A percentile compares a stretch with the other conserved stretches of the same genome.
These are phyloP conservation scores for Peromyscus aztecus DNA, from an alignment of 2,797 vertebrate species.

Conservation along the genomic window DNA sequence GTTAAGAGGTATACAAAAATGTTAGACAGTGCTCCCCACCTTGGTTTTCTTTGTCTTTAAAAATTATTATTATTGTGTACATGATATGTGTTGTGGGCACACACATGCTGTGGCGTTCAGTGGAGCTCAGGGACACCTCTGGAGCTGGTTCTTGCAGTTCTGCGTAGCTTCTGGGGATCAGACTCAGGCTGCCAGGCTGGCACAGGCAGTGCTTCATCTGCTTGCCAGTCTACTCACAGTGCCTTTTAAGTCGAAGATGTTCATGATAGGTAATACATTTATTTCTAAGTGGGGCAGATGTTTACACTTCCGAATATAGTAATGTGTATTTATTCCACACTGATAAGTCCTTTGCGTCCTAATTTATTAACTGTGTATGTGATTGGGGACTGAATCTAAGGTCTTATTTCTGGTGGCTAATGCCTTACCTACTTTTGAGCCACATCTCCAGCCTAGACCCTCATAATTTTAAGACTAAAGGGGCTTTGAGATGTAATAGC, in stretches of 20 bases:
- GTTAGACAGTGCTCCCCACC: not conserved
- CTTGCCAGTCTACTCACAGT: not conserved
- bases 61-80: not conserved
- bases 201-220: not conserved
- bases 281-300: slow-evolving; percentile 32
- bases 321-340: not conserved
- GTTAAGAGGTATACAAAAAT: not conserved
- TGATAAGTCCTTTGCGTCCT: not conserved
- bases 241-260: not conserved
- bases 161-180: not conserved
- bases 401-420: not conserved
- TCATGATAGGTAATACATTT: not conserved
- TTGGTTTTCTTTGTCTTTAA: not conserved
- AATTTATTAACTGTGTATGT: not conserved
- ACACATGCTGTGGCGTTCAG: not conserved
- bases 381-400: not conserved
- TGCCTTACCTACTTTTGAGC: not conserved
- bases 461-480: slow-evolving; percentile 16
- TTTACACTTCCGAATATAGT: slow-evolving; percentile 15
- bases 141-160: not conserved
- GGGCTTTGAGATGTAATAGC: not conserved
- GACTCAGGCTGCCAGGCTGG: not conserved
- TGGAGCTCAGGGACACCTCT: not conserved
- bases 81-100: not conserved
- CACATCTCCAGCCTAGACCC: not conserved